A percentile compares a stretch with the other conserved stretches of the same genome.
These are phyloP conservation scores for Neolamprologus ventralis DNA, from an alignment of 2,113 vertebrate species.

Conservation along the genomic window DNA sequence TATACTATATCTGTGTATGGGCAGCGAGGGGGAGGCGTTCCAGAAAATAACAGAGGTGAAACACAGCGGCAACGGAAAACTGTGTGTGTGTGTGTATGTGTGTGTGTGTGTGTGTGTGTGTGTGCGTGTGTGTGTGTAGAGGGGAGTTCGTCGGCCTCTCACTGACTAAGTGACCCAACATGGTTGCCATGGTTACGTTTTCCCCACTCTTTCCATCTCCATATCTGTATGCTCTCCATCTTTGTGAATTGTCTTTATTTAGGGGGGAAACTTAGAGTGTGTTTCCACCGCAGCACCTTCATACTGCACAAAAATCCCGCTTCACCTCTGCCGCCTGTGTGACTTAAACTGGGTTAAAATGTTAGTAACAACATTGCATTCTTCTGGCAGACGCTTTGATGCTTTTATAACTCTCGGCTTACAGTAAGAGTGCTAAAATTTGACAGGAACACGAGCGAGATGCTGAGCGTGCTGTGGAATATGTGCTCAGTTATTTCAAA, in stretches of 20 bases:
- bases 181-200: slow-evolving; percentile 35
- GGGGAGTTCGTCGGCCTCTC: slow-evolving; percentile 1
- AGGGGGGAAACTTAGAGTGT: background rate
- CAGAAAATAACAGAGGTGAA: too few species aligned
- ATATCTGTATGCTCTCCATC: background rate
- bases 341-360: background rate
- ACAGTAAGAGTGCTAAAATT: background rate
- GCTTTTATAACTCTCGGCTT: background rate
- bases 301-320: background rate
- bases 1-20: too few species aligned
- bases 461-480: background rate
- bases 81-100: background rate
- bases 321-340: background rate
- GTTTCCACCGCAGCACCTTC: background rate
- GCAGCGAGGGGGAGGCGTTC: too few species aligned
- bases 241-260: background rate
- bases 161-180: slow-evolving; percentile 34
- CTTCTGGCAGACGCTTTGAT: background rate
- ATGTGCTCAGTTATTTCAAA: background rate
- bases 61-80: too few species aligned
- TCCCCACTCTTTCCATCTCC: slow-evolving; percentile 2
- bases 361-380: background rate
- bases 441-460: background rate
- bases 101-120: background rate
- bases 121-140: background rate